These are phyloP conservation scores for Drosophila kuntzei DNA, from an alignment of 2,888 invertebrate species.

Conservation along the genomic window DNA sequence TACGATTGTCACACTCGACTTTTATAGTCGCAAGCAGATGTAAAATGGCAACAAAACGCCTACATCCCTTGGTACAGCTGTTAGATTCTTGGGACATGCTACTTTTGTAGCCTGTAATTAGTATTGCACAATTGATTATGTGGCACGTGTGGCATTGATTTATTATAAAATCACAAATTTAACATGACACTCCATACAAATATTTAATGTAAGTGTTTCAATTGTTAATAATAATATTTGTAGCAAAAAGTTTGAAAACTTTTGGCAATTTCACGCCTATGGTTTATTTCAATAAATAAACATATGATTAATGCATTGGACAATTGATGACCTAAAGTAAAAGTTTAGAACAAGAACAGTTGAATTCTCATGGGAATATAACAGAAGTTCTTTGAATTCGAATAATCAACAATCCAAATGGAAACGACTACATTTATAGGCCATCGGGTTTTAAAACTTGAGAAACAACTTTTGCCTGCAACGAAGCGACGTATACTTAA, in stretches of 20 bases:
- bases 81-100: conserved; percentile 32
- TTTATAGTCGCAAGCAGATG: conserved; percentile 23
- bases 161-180: conserved; percentile 1
- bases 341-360: neutral
- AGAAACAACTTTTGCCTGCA: neutral
- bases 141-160: neutral
- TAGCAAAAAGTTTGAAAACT: too few relatives aligned
- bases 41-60: neutral
- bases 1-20: neutral
- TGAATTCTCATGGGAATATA: neutral
- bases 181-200: neutral
- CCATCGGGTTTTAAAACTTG: neutral
- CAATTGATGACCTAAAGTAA: neutral
- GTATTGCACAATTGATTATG: neutral
- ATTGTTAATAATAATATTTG: too few relatives aligned
- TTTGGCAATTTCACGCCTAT: neutral
- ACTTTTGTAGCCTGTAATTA: neutral
- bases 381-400: neutral
- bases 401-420: neutral
- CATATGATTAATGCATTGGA: neutral
- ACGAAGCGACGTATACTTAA: neutral
- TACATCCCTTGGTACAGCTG: conserved; percentile 35
- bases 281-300: conserved; percentile 2
- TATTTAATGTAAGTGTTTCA: conserved; percentile 5
- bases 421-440: neutral